A percentile compares a stretch with the other conserved stretches of the same genome.
phyloP scores from a whole-genome alignment of 2,888 invertebrate genomes.

The Lasius fuliginosus region DNA sequence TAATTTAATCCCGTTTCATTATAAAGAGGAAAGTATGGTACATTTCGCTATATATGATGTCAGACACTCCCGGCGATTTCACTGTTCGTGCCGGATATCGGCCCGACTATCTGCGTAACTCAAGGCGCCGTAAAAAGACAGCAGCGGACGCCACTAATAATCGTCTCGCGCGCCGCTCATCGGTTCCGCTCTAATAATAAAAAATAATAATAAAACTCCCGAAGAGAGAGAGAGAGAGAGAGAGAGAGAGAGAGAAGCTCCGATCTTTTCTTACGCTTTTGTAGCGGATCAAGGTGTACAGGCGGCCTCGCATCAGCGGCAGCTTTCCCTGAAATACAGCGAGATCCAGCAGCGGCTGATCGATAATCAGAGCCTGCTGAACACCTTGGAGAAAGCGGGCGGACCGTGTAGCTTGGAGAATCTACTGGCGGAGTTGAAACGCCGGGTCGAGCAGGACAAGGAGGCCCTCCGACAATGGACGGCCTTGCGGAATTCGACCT shows the following conservation, averaged over 20 bases:
- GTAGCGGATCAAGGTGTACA: conserved; percentile 82
- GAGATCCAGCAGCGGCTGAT: conserved; percentile 96
- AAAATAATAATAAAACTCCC: conserved; percentile 48
- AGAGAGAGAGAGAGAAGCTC: conserved; percentile 38
- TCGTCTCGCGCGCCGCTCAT: conserved; percentile 45
- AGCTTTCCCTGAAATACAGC: conserved; percentile 93
- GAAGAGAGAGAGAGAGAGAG: conserved; percentile 1
- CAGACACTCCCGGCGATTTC: conserved; percentile 31
- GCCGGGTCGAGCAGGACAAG: conserved; percentile 96
- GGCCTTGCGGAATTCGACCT: conserved; percentile 86
- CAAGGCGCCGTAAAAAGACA: conserved; percentile 27
- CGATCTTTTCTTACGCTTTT: conserved; percentile 50
- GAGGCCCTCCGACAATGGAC: conserved; percentile 92
- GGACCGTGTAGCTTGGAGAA: conserved; percentile 90
- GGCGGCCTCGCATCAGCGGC: conserved; percentile 93
- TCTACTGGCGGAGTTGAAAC: conserved; percentile 91
- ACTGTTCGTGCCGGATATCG: conserved; percentile 43
- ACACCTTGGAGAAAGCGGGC: conserved; percentile 91
- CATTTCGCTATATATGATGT: conserved; percentile 36
- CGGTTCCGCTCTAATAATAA: conserved; percentile 53
- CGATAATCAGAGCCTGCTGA: conserved; percentile 96
- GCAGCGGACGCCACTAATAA: conserved; percentile 41
- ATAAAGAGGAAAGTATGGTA: conserved; percentile 39
- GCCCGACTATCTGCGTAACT: conserved; percentile 20
- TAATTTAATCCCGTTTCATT: conserved; percentile 44